Evolutionary conservation across 2,113 vertebrate species (phyloP).

Genomic region (Casuarius casuarius): DNA sequence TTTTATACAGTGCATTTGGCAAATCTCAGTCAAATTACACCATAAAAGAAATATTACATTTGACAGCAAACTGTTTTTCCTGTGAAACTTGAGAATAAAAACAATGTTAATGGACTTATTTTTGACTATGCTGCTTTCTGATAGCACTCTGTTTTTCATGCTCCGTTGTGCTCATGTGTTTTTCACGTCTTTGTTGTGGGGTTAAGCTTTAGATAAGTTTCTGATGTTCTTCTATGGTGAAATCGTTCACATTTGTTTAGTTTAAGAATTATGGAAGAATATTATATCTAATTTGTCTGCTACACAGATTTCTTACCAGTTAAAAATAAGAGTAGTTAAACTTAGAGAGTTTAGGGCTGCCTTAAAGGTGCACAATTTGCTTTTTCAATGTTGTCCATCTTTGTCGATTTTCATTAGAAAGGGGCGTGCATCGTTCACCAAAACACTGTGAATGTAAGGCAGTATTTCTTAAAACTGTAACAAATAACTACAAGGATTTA

Average conservation of each 20-base stretch:
- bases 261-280: background rate
- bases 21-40: constrained; percentile 41
- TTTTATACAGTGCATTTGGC: constrained; percentile 49
- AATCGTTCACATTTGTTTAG: background rate
- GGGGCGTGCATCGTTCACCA: background rate
- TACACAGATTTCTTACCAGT: background rate
- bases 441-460: background rate
- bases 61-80: constrained; percentile 30
- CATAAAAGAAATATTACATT: constrained; percentile 67
- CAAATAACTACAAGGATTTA: constrained; percentile 64
- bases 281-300: background rate
- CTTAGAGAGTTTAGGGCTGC: background rate
- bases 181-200: background rate
- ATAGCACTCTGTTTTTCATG: background rate
- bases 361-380: background rate
- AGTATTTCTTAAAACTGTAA: constrained; percentile 45
- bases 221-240: background rate
- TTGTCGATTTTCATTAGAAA: background rate
- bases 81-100: constrained; percentile 41
- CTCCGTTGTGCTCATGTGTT: background rate
- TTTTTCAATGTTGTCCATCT: background rate
- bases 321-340: background rate
- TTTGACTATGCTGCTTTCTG: constrained; percentile 1
- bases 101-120: background rate
- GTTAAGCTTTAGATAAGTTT: background rate